A percentile compares a stretch with the other conserved stretches of the same genome.
Conservation (phyloP, 2,888 invertebrate genomes). For the Steinernema scapterisci region DNA sequence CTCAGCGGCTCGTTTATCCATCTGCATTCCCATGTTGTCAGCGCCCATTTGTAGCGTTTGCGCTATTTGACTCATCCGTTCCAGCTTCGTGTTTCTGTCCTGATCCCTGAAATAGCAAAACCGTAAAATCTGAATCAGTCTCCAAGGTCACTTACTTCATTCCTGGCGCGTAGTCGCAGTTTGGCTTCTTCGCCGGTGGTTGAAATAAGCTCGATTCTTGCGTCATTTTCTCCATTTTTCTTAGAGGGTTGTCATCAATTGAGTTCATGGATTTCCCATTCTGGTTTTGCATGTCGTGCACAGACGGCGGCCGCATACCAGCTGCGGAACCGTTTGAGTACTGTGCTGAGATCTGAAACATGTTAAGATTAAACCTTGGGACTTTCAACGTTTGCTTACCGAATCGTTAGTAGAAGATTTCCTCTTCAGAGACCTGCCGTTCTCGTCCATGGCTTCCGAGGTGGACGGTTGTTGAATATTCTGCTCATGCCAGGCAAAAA, state of each 20-base stretch:
- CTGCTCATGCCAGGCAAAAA: constrained; percentile 24
- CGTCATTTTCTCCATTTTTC: constrained; percentile 36
- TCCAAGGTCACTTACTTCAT: constrained; percentile 3
- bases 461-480: constrained; percentile 7
- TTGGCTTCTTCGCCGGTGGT: constrained; percentile 28
- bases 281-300: constrained; percentile 11
- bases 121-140: not conserved
- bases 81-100: constrained; percentile 32
- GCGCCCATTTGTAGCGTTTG: constrained; percentile 21
- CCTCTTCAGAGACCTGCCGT: constrained; percentile 10
- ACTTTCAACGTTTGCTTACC: not conserved
- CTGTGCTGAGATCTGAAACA: not conserved
- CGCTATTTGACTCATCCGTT: constrained; percentile 28
- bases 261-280: constrained; percentile 16
- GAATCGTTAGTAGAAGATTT: constrained; percentile 5
- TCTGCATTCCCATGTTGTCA: constrained; percentile 15
- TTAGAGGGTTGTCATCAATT: constrained; percentile 34
- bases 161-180: constrained; percentile 17
- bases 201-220: constrained; percentile 30
- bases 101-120: constrained; percentile 31
- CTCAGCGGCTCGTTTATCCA: constrained; percentile 20
- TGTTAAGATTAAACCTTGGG: not conserved
- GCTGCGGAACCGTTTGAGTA: constrained; percentile 17
- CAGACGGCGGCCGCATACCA: not conserved
- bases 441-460: not conserved